Conservation (phyloP, 2,113 vertebrate genomes). For the Lichenostomus cassidix region DNA sequence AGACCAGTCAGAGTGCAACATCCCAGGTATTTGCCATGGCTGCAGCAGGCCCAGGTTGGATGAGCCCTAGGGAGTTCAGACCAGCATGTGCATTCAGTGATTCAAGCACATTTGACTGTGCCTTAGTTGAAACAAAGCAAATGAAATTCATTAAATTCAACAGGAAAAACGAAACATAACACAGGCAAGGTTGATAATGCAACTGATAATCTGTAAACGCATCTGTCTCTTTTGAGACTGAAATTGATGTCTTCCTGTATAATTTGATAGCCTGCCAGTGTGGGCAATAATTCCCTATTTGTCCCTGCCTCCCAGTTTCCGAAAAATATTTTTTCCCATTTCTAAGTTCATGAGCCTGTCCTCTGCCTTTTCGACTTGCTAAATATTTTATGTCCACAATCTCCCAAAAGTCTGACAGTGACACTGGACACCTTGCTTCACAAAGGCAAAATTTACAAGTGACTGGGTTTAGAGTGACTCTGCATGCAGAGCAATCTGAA, state of each 20-base stretch:
- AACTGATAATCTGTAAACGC: background rate
- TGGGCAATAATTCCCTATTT: background rate
- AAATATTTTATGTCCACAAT: background rate
- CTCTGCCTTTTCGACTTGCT: background rate
- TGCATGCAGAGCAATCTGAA: background rate
- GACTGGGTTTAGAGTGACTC: background rate
- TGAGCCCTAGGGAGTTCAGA: background rate
- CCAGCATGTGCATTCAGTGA: background rate
- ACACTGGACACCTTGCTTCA: background rate
- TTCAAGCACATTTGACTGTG: background rate
- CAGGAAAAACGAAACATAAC: background rate
- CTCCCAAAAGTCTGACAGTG: background rate
- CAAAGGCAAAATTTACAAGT: background rate
- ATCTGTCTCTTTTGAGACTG: background rate
- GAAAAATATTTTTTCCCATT: background rate
- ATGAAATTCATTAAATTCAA: background rate
- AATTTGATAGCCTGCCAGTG: background rate
- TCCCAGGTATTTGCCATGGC: background rate
- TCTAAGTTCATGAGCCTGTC: background rate
- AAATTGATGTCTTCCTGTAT: background rate
- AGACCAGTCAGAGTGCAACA: background rate
- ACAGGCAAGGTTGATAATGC: background rate
- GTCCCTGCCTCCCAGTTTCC: background rate
- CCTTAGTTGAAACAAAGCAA: background rate
- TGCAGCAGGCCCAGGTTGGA: background rate